Evolutionary conservation across 2,797 vertebrate species (phyloP).

Genomic region (Argentina silus): DNA sequence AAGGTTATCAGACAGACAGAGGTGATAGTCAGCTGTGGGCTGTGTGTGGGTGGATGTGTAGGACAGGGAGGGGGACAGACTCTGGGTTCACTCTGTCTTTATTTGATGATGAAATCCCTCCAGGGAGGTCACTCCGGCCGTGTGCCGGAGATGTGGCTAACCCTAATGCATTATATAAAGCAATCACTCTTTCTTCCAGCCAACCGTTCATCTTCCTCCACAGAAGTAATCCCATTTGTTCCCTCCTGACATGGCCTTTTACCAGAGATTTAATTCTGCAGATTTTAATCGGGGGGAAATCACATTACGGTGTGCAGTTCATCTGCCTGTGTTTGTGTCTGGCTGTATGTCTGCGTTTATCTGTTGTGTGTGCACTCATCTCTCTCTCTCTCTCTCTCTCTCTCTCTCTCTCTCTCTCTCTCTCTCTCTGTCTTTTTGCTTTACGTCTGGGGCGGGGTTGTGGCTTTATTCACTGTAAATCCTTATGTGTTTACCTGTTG

Average conservation of each 20-base stretch:
- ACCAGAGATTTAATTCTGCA: constrained; percentile 76
- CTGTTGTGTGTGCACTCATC: constrained; percentile 1
- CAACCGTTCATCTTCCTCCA: constrained; percentile 71
- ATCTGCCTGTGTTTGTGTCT: constrained; percentile 38
- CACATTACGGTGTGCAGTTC: constrained; percentile 60
- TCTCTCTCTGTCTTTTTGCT: neutral
- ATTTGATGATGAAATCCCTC: constrained; percentile 1
- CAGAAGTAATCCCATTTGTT: constrained; percentile 67
- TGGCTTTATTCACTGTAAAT: neutral
- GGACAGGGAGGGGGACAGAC: neutral
- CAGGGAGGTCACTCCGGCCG: neutral
- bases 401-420: neutral
- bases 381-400: neutral
- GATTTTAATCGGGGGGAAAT: constrained; percentile 76
- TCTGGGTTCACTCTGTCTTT: constrained; percentile 29
- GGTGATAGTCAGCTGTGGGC: neutral
- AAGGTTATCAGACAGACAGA: neutral
- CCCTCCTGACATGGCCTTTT: constrained; percentile 76
- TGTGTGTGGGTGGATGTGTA: constrained; percentile 1
- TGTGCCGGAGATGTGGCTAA: constrained; percentile 15
- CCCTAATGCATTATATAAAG: constrained; percentile 31
- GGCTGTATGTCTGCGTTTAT: constrained; percentile 10
- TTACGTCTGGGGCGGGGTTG: neutral
- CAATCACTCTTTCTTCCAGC: constrained; percentile 67
- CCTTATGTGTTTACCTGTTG: no score